Base-by-base conservation (phyloP, 2,797 vertebrate species). In the Petrocephalus sullivani region DNA sequence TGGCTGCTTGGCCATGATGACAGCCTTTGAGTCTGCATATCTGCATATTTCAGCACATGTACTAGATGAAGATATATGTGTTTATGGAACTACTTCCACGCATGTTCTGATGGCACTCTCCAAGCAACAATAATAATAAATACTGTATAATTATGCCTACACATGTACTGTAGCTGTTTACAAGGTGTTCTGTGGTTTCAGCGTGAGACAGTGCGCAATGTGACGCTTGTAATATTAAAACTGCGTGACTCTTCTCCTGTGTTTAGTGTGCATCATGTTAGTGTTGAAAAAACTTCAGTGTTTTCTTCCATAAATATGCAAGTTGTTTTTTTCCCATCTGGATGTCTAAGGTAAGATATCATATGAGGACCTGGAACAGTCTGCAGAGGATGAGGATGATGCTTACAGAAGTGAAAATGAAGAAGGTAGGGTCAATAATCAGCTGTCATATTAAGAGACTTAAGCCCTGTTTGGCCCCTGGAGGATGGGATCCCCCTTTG, bases 331-430 rank as follows among this genome's bases (percentile, higher is more conserved):
- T 28, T 67, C 54, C 14, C 46, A 5, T 41, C 64, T n/a, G 41
- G 21, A 21, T 51, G 60, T 51, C 86, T 16, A 6, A 71, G 57
- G 3, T 85, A 89, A 10, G 60, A n/a, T 2, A 57, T 28, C 1
- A 46, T 46, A 83, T 2, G 91, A 90, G 3, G 54, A 90, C 3
- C 75, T 89, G 75, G 89, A 23, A 3, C 21, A 84, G 60, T 93
- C 92, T 81, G 92, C 84, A 0, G 53, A 23, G 6, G 89, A 56
- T 75, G 90, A 61, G 60, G 53, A 89, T 49, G 92, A 91, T 8
- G 91, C 91, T 1, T 89, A 91, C 57, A 87, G 90, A 19, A 85
- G 14, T 19, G 88, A 37, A 28, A n/a, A 8, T 54, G 86, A 89
- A n/a, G 46, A 84, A 56, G 87, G 87, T 84, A 64, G 10, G 57